A percentile compares a stretch with the other conserved stretches of the same genome.
These are phyloP conservation scores for Mesochorus sp. DNA, from an alignment of 2,888 invertebrate genomes.

Conservation along the genomic window DNA sequence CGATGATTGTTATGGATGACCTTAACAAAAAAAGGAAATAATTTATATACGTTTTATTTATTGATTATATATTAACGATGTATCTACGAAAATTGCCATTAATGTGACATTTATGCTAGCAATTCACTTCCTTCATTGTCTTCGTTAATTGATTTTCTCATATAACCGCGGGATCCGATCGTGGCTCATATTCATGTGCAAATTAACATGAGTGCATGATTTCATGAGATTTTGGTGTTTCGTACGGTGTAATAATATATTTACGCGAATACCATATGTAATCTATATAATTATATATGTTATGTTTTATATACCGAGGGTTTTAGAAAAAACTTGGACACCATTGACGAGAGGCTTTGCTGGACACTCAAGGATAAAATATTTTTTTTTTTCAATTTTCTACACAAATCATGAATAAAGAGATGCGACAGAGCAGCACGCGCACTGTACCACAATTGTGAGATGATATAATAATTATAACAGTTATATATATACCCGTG, in stretches of 20 bases:
- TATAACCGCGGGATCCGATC: not conserved
- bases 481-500: slow-evolving; percentile 41
- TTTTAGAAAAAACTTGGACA: slow-evolving; percentile 20
- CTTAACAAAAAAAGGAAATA: not conserved
- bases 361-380: slow-evolving; percentile 44
- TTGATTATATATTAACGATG: too few relatives aligned
- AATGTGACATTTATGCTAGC: too few relatives aligned
- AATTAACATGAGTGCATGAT: not conserved
- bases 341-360: slow-evolving; percentile 49
- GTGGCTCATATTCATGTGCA: not conserved
- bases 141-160: too few relatives aligned
- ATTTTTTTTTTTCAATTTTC: slow-evolving; percentile 45
- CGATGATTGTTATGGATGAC: not conserved
- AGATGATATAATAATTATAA: slow-evolving; percentile 33
- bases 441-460: slow-evolving; percentile 18
- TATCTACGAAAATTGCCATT: too few relatives aligned
- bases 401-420: slow-evolving; percentile 51
- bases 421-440: slow-evolving; percentile 18
- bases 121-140: too few relatives aligned
- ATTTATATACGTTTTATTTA: not conserved
- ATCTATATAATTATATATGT: not conserved
- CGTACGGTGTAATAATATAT: not conserved
- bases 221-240: not conserved
- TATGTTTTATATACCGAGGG: not conserved
- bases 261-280: not conserved